These are phyloP conservation scores for Indicator maculatus DNA, from an alignment of 2,113 vertebrate genomes.

Conservation along the genomic window DNA sequence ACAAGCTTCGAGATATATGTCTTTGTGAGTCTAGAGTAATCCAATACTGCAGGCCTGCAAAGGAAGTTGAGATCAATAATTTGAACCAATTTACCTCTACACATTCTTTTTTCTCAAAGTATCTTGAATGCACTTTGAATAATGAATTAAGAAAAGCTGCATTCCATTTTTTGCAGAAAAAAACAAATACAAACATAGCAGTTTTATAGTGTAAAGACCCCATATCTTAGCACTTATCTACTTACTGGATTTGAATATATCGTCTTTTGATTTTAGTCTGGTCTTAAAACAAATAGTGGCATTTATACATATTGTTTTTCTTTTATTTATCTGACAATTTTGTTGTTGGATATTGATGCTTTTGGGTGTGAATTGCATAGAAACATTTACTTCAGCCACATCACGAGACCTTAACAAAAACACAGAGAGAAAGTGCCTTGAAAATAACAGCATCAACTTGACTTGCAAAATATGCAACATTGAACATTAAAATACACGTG, in stretches of 20 bases:
- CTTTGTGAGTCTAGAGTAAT: conserved; percentile 79
- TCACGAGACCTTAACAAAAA: conserved; percentile 87
- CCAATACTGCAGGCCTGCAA: conserved; percentile 77
- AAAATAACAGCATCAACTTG: neutral
- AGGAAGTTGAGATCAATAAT: neutral
- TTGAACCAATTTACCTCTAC: neutral
- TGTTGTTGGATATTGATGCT: conserved; percentile 93
- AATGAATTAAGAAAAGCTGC: neutral
- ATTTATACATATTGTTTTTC: conserved; percentile 83
- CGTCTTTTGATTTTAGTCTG: conserved; percentile 83
- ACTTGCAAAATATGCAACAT: neutral
- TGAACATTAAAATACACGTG: neutral
- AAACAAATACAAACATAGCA: accelerated
- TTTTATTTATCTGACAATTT: conserved; percentile 79
- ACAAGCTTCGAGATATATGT: conserved; percentile 77
- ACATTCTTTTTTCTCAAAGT: neutral
- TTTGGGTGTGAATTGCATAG: conserved; percentile 85
- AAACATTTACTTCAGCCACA: conserved; percentile 88
- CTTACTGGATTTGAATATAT: conserved; percentile 77
- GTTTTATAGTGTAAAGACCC: neutral
- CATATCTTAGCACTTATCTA: neutral
- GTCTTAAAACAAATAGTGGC: conserved; percentile 85
- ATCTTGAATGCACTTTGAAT: neutral
- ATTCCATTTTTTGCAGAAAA: neutral
- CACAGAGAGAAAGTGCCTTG: neutral